Base-by-base conservation (phyloP, 2,888 invertebrate species). In the Ametastegia equiseti region DNA sequence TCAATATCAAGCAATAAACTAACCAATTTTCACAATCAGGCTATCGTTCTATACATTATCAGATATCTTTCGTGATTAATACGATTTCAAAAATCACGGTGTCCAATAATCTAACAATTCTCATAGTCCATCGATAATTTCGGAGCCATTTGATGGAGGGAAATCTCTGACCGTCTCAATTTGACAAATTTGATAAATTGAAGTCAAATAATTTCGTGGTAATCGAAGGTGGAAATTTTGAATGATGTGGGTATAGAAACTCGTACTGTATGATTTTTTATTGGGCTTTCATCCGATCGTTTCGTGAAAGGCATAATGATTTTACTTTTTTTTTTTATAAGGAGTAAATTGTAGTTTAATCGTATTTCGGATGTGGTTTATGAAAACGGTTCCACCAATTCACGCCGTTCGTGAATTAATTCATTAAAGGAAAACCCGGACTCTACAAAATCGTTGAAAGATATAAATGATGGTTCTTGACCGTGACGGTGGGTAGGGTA, bases 371-470 rank as follows among this genome's bases (percentile, higher is more conserved):
- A 36, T 30, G 9, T 65, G 63, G 19, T n/a, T 65, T 65, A 63
- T 63, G 42, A 69, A 39, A 42, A 69, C 11, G 63, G 9, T 65
- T 65, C 33, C 63, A 36, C 23, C 39, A n/a, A 36, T 39, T 39
- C 67, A 69, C 19, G 67, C 42, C 27, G 15, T 65, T 36, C 7
- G 69, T 69, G 23, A 69, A 69, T 69, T 69, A 69, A 69, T 69
- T 69, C 69, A 69, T 69, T 42, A 69, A 69, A 45, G 11, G 69
- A 39, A 69, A n/a, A 69, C 42, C 23, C 39, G 23, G 9, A 11
- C 54, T 54, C 9, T 54, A 54, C 23, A 19, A 54, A 54, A 54
- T 42, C 42, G 39, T 42, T 39, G n/a, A 69, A 69, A 13, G 69
- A 42, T 69, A 69, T 39, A 36, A 65, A 69, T 36, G 19, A 67